Base-by-base conservation (phyloP, 2,888 invertebrate genomes). In the Malacosoma neustria region DNA sequence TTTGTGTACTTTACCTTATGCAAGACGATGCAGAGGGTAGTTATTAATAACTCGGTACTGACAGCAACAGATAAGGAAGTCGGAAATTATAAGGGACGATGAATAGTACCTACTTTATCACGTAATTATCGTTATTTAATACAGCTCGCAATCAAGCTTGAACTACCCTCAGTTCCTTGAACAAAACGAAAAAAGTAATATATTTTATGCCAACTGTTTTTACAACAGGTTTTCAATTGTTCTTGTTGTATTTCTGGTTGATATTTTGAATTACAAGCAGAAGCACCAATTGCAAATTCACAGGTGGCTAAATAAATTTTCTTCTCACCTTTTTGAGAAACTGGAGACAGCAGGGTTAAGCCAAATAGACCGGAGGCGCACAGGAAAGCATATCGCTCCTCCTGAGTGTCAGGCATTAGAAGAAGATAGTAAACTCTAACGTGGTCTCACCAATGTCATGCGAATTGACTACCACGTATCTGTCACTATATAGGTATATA, bases 31-130 rank as follows among this genome's bases (percentile, higher is more conserved):
- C 22, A 22, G 22, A 22, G 22, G 35, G 39, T 31, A 41, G 34
- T 42, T 42, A 59, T 59, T 57, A 54, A 58, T 56, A 57, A 51
- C 49, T 43, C 40, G 41, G 43, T 43, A 53, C 61, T 59, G 57
- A 58, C 59, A 54, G 46, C 41, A 39, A 46, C 48, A 56, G 61
- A 59, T 59, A 61, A 58, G 55, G 41, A 45, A 37, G 39, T 46
- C 53, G 49, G 43, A 51, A 40, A 54, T 57, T 57, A 57, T 57
- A 48, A 57, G 54, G 59, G 48, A 46, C 49, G 47, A 37, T 39
- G 46, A 51, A 47, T 51, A 45, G 48, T 42, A 44, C 43, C 35
- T 38, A 31, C 33, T 32, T 37, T 37, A 41, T 44, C 45, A 45
- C 46, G 42, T 49, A 49, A 49, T 51, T 47, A 51, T 46, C 49